Percentiles rank a stretch among this genome's conserved stretches.
These are phyloP conservation scores for Vidua chalybeata DNA, from an alignment of 2,113 vertebrate species.

Conservation along the genomic window DNA sequence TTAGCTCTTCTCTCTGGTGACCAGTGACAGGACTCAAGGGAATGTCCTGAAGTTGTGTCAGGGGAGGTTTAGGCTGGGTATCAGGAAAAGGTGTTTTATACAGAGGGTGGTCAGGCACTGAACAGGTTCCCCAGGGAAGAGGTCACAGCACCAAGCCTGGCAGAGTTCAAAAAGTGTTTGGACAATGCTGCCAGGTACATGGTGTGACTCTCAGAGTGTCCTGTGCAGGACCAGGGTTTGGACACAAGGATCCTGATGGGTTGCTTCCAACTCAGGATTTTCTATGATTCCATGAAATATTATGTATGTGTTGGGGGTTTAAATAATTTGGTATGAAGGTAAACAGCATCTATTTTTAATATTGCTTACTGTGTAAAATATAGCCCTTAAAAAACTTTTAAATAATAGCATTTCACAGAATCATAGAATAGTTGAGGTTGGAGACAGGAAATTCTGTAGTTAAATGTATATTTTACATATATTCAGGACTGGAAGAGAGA, in stretches of 20 bases:
- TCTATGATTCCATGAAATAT: not conserved
- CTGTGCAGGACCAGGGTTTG: not conserved
- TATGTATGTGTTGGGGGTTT: not conserved
- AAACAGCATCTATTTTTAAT: not conserved
- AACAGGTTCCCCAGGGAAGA: not conserved
- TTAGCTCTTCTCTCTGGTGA: not conserved
- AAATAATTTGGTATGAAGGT: not conserved
- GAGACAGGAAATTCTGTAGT: not conserved
- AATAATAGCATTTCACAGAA: not conserved
- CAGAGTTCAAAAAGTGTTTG: not conserved
- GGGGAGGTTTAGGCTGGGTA: not conserved
- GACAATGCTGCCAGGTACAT: fast-evolving
- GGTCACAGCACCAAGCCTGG: not conserved
- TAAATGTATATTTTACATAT: not conserved
- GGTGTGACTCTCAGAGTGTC: not conserved
- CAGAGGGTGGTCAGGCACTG: fast-evolving
- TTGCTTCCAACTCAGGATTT: not conserved
- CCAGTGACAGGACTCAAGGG: fast-evolving
- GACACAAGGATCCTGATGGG: fast-evolving
- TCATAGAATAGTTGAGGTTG: not conserved
- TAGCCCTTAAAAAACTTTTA: not conserved
- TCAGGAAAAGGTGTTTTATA: not conserved
- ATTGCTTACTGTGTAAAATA: not conserved
- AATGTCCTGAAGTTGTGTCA: not conserved
- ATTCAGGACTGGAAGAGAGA: not conserved